Base-by-base conservation (phyloP, 1,140 invertebrate species). In the Orchesella cincta region DNA sequence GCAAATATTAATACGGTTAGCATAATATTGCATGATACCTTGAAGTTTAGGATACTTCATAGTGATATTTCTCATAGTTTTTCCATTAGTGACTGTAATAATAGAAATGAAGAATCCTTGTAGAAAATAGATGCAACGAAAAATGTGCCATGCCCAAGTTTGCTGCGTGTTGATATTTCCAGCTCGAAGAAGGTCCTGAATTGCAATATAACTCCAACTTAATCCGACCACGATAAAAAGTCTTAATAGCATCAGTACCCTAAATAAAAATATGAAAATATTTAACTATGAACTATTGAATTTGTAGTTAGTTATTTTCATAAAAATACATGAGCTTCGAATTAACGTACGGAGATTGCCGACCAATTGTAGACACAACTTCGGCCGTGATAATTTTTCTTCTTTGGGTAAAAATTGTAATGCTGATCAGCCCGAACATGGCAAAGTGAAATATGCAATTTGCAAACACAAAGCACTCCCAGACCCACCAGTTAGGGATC, bases 151-250 rank as follows among this genome's bases (percentile, higher is more conserved):
- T 8, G 2, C 23, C 31, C 29, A 28, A 2, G 29, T 20, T 23
- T 71, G 67, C 26, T 33, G 8, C 18, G 67, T 71, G 31, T 71
- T 71, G 31, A 71, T 71, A 23, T 71, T 71, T 18, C 67, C 67
- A 28, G 67, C 67, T 5, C 34, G 5, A 16, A 71, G 26, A 5
- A 71, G 23, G 34, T 71, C 67, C 34, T 71, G 67, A 33, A 71
- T 1, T 3, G 67, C 67, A 36, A 71, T 71, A 29, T 71, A 71
- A 23, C 67, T 71, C 67, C 67, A 71, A 26, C 31, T 71, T 36
- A 71, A 23, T 16, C 67, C 67, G 5, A 71, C 67, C 8, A 71
- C 67, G 3, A 71, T 31, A 33, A 71, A 71, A 3, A 71, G 26
- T 12, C 34, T 12, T 3, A 33, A 14, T 2, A 71, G 34, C 16